These are phyloP conservation scores for Mystacornis crossleyi DNA, from an alignment of 2,113 vertebrate genomes.

Conservation along the genomic window DNA sequence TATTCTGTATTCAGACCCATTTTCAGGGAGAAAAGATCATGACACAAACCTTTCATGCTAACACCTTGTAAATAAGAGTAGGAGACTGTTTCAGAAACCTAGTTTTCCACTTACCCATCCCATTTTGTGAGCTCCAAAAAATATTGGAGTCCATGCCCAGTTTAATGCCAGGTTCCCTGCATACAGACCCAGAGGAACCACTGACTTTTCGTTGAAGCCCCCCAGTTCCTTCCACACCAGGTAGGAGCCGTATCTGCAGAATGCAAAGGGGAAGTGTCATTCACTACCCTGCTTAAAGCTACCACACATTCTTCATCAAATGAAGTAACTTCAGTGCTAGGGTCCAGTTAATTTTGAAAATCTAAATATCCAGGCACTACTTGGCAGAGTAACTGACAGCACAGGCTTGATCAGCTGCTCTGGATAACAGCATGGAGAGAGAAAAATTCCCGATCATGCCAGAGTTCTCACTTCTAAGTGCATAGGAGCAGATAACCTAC, in stretches of 20 bases:
- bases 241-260: constrained; percentile 78
- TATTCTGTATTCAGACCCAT: neutral
- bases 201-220: constrained; percentile 71
- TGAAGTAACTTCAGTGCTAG: neutral
- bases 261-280: neutral
- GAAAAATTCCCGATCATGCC: neutral
- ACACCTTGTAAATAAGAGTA: neutral
- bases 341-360: neutral
- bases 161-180: constrained; percentile 78
- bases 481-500: neutral
- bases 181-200: constrained; percentile 81
- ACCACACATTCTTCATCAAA: neutral
- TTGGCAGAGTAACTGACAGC: neutral
- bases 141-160: constrained; percentile 80
- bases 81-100: neutral
- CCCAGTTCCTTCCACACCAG: constrained; percentile 80
- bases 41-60: neutral
- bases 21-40: neutral
- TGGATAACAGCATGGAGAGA: neutral
- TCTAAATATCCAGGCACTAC: neutral
- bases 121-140: constrained; percentile 75
- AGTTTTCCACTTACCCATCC: constrained; percentile 76
- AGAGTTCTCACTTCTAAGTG: neutral
- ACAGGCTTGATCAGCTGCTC: neutral
- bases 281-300: neutral